Percentiles rank a stretch among this genome's conserved stretches.
Conservation (phyloP, 1,140 invertebrate genomes). For the Aporrectodea caliginosa region DNA sequence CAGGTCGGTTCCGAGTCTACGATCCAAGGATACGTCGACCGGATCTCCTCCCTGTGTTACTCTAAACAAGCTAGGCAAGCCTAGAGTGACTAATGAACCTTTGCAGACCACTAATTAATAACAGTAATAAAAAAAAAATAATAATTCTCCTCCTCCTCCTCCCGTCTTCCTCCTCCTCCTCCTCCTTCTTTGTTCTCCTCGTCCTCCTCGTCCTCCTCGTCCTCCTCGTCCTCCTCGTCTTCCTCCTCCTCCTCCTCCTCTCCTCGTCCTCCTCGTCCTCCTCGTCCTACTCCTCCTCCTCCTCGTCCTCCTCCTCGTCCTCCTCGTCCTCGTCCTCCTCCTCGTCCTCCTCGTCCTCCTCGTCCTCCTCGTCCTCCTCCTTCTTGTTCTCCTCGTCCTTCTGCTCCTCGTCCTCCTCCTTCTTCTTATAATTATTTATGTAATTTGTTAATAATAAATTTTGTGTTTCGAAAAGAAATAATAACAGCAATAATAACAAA, state of each 20-base stretch:
- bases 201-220: not conserved
- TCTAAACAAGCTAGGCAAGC: slow-evolving; percentile 50
- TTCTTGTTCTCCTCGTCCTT: not conserved
- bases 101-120: not conserved
- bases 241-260: not conserved
- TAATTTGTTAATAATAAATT: not conserved
- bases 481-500: not conserved
- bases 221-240: not conserved
- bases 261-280: not conserved
- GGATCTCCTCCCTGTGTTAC: slow-evolving; percentile 60
- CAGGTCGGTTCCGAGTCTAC: slow-evolving; percentile 59
- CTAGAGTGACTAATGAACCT: not conserved
- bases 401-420: not conserved
- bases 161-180: not conserved
- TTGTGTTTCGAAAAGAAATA: not conserved
- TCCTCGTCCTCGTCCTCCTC: not conserved
- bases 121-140: no score
- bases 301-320: not conserved
- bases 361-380: not conserved
- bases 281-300: not conserved
- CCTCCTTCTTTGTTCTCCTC: not conserved
- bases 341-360: not conserved
- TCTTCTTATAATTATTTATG: not conserved
- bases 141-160: not conserved
- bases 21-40: slow-evolving; percentile 60